Percentiles rank a stretch among this genome's conserved stretches.
Conservation (phyloP, 2,797 vertebrate genomes). For the Knipowitschia caucasica region DNA sequence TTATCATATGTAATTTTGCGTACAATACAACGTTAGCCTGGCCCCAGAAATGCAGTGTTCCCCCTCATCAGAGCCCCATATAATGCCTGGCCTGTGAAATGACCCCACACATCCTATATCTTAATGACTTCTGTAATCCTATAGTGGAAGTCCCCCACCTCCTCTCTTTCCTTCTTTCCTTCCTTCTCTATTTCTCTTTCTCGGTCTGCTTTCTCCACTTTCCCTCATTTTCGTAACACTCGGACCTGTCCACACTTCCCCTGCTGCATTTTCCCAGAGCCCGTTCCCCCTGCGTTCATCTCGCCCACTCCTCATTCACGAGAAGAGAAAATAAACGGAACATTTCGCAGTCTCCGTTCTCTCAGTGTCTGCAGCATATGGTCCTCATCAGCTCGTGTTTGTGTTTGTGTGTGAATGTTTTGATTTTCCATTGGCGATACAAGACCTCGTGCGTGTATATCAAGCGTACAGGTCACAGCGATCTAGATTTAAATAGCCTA, state of each 20-base stretch:
- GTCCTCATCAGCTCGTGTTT: constrained; percentile 69
- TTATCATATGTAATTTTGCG: too few species aligned
- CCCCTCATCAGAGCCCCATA: too few species aligned
- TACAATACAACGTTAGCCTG: too few species aligned
- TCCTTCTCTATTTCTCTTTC: not conserved
- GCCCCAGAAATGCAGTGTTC: too few species aligned
- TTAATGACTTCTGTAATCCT: constrained; percentile 22
- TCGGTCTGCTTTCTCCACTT: too few species aligned
- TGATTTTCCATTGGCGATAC: constrained; percentile 72
- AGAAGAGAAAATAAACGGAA: not conserved
- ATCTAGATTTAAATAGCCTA: not conserved
- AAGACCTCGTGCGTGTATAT: constrained; percentile 51
- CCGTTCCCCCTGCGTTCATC: constrained; percentile 45
- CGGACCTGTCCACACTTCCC: constrained; percentile 47
- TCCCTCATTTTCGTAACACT: constrained; percentile 48
- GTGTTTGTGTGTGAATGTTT: constrained; percentile 57
- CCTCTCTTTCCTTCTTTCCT: not conserved
- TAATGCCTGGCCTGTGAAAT: not conserved
- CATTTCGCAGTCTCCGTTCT: constrained; percentile 69
- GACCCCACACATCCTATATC: not conserved
- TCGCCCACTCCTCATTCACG: constrained; percentile 42
- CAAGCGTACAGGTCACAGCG: not conserved
- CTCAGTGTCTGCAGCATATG: constrained; percentile 70
- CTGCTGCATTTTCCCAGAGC: constrained; percentile 66
- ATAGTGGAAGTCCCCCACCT: constrained; percentile 42